These are phyloP conservation scores for Ursus arctos DNA, from an alignment of 2,113 vertebrate genomes.

Conservation along the genomic window DNA sequence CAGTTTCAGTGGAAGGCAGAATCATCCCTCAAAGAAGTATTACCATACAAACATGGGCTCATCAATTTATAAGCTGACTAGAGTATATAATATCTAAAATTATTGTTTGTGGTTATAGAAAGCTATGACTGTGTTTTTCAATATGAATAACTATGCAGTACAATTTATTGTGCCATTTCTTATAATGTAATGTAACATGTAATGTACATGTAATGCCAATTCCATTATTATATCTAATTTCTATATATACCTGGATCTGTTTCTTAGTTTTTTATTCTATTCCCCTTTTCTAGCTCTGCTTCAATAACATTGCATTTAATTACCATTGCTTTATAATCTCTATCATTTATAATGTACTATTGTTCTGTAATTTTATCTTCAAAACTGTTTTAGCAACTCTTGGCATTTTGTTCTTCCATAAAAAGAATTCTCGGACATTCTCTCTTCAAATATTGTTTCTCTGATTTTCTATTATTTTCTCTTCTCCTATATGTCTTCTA, in stretches of 20 bases:
- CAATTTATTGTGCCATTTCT: not conserved
- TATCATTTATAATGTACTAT: not conserved
- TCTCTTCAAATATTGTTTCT: slow-evolving; percentile 6
- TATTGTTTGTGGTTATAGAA: not conserved
- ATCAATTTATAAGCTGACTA: not conserved
- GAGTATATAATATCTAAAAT: not conserved
- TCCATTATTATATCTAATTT: slow-evolving; percentile 2
- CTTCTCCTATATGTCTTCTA: not conserved
- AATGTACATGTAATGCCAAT: not conserved
- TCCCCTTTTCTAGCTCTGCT: not conserved
- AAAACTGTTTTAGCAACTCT: not conserved
- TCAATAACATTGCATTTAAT: not conserved
- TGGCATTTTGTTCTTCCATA: not conserved
- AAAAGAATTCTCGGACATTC: not conserved
- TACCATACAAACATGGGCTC: not conserved
- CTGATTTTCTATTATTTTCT: slow-evolving; percentile 7
- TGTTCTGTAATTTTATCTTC: not conserved
- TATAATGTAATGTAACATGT: too few species aligned
- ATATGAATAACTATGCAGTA: not conserved
- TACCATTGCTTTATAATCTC: not conserved
- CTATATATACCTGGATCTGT: not conserved
- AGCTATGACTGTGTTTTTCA: not conserved
- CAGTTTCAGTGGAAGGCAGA: not conserved
- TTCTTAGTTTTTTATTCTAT: not conserved
- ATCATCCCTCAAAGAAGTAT: not conserved